Evolutionary conservation across 2,797 vertebrate species (phyloP).

Genomic region (Morus bassanus): DNA sequence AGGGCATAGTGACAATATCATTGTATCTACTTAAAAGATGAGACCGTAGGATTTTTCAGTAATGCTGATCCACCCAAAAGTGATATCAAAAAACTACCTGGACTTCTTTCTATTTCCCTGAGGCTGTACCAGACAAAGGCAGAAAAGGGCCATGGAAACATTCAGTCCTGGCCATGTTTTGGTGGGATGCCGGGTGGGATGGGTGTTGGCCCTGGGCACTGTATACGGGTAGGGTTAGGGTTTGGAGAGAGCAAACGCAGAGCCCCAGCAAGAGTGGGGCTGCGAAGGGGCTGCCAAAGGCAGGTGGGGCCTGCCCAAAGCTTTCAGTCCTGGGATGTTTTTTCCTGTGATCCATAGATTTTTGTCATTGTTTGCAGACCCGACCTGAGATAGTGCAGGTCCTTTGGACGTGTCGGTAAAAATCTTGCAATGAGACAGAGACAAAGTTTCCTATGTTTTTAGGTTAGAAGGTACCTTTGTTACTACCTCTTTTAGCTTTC

Average conservation of each 20-base stretch:
- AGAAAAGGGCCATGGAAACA: neutral
- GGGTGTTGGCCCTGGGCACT: neutral
- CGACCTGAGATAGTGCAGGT: neutral
- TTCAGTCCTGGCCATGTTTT: neutral
- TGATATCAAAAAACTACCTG: neutral
- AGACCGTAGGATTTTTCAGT: neutral
- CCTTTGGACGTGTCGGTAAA: neutral
- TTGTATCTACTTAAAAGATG: neutral
- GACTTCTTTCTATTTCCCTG: neutral
- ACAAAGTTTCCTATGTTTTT: neutral
- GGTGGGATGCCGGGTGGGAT: neutral
- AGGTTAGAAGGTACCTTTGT: neutral
- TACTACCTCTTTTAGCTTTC: neutral
- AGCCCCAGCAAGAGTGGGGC: neutral
- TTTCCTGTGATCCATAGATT: neutral
- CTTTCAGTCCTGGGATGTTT: neutral
- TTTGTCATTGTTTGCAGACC: neutral
- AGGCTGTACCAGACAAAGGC: neutral
- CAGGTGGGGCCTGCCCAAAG: neutral
- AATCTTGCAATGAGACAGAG: no score
- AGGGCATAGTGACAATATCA: neutral
- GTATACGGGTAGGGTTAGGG: neutral
- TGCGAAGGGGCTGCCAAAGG: neutral
- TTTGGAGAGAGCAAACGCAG: neutral
- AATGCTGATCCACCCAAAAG: neutral